Evolutionary conservation across 2,888 invertebrate species (phyloP).

Genomic region (Drosophila phalerata): DNA sequence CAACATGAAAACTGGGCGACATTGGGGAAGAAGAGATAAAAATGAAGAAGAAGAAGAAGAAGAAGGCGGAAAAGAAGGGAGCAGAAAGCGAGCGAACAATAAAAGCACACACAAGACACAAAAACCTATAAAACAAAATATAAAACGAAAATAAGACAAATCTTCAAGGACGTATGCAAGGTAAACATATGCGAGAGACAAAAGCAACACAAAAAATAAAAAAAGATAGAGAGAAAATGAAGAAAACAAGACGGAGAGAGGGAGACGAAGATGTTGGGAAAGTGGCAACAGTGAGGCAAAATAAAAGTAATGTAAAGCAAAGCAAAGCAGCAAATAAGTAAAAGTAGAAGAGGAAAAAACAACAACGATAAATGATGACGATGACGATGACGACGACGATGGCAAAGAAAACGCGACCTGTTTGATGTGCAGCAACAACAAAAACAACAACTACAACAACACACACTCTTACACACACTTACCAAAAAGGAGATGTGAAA

Average conservation of each 20-base stretch:
- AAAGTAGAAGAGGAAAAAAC: constrained; percentile 63
- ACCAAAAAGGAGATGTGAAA: constrained; percentile 73
- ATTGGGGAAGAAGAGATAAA: constrained; percentile 12
- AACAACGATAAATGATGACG: constrained; percentile 40
- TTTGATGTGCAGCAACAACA: constrained; percentile 62
- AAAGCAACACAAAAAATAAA: constrained; percentile 25
- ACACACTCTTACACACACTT: constrained; percentile 31
- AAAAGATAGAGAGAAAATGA: constrained; percentile 12
- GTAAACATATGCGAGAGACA: constrained; percentile 77
- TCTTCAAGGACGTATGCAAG: constrained; percentile 80
- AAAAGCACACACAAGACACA: constrained; percentile 36
- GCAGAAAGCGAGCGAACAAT: constrained; percentile 9
- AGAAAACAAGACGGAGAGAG: constrained; percentile 11
- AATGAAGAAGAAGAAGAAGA: neutral
- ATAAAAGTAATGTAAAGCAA: constrained; percentile 23
- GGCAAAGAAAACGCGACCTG: constrained; percentile 79
- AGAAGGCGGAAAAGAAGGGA: constrained; percentile 3
- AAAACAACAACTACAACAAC: constrained; percentile 27
- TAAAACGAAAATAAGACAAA: constrained; percentile 68
- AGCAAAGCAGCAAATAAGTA: constrained; percentile 68
- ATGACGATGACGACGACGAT: constrained; percentile 42
- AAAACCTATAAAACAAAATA: constrained; percentile 65
- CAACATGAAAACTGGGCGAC: constrained; percentile 30
- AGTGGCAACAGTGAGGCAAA: constrained; percentile 27
- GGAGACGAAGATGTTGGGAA: constrained; percentile 33